phyloP scores from a whole-genome alignment of 1,140 invertebrate genomes.

The Trinorchestia longiramus region DNA sequence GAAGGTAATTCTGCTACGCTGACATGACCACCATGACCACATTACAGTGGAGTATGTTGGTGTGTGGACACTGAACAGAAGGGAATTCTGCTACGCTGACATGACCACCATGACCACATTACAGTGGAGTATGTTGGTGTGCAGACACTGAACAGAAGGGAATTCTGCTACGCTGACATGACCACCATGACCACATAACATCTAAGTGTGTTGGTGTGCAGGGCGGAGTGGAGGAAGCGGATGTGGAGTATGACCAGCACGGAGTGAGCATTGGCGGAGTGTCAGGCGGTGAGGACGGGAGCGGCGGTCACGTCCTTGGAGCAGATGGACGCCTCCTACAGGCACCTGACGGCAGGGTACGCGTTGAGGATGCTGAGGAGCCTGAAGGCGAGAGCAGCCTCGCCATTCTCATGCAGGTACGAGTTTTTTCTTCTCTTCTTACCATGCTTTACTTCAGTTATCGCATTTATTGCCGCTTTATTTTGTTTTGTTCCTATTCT shows the following conservation, averaged over 20 bases:
- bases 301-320: background rate
- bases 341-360: conserved; percentile 38
- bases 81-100: background rate
- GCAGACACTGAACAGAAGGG: background rate
- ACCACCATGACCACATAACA: background rate
- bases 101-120: background rate
- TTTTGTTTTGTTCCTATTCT: too few relatives aligned
- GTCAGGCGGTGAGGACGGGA: background rate
- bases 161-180: background rate
- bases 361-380: conserved; percentile 55
- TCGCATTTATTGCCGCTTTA: too few relatives aligned
- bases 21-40: background rate
- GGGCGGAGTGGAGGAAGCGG: background rate
- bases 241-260: conserved; percentile 4
- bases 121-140: too few relatives aligned
- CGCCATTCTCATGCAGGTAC: conserved; percentile 62
- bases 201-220: background rate
- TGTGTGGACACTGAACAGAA: background rate
- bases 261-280: background rate
- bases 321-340: conserved; percentile 19
- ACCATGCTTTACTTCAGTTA: background rate
- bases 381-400: conserved; percentile 61
- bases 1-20: background rate
- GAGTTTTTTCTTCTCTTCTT: background rate
- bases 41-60: background rate